phyloP scores from a whole-genome alignment of 23 tunicate species.

The Styela plicata region DNA sequence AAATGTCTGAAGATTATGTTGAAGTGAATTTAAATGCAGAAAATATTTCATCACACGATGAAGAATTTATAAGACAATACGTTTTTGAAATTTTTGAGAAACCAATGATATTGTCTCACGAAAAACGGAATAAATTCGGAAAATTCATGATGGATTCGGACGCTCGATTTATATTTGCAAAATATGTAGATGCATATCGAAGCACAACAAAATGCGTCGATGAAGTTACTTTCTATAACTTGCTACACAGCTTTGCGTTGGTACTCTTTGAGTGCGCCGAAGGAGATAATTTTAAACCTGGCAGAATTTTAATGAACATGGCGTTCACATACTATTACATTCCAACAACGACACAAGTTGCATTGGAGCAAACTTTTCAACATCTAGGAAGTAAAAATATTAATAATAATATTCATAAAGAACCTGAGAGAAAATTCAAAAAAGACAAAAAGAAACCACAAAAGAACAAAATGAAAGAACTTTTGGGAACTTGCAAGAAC shows the following conservation, averaged over 20 bases:
- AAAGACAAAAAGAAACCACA: neutral
- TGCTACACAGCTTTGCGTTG: conserved; percentile 66
- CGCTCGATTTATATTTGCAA: conserved; percentile 58
- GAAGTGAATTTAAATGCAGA: neutral
- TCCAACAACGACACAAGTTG: conserved; percentile 22
- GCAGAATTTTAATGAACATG: conserved; percentile 78
- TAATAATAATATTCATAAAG: too few species aligned
- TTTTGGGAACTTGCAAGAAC: neutral
- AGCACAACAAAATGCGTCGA: conserved; percentile 32
- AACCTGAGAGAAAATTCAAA: too few species aligned
- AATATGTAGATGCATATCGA: conserved; percentile 43
- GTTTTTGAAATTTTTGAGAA: conserved; percentile 52
- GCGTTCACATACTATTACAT: conserved; percentile 71
- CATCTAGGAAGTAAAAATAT: too few species aligned
- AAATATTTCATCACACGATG: neutral
- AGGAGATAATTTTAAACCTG: conserved; percentile 66
- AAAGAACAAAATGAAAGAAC: neutral
- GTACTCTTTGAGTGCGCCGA: conserved; percentile 75
- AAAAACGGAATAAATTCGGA: conserved; percentile 44
- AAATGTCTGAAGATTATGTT: neutral
- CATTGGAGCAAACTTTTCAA: neutral
- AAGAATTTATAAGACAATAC: conserved; percentile 40
- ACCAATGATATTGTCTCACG: conserved; percentile 5
- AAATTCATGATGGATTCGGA: conserved; percentile 38
- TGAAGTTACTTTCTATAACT: conserved; percentile 50